Base-by-base conservation (phyloP, 2,113 vertebrate genomes). In the Festucalex cinctus region DNA sequence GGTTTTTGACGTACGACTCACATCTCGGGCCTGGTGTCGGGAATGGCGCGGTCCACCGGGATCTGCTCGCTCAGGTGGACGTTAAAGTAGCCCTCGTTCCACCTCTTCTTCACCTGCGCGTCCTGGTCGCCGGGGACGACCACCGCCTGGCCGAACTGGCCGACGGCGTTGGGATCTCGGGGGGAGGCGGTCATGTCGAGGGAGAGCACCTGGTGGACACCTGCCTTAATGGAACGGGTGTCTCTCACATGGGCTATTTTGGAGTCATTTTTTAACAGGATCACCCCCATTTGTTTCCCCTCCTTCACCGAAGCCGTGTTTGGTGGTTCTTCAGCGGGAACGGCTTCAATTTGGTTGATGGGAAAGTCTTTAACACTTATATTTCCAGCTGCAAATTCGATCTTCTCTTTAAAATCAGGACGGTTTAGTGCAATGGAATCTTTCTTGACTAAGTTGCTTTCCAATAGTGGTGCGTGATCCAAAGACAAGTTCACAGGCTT, bases 51-150 rank as follows among this genome's bases (percentile, higher is more conserved):
- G 81, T 99, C 97, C 68, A 98, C 73, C 0, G 97, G 97, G 74
- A 99, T 99, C 88, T 94, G 46, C 10, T 99, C 94, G 1, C 96
- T 99, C 79, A 98, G 92, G 85, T 94, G 96, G 80, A 98, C 97
- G 0, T 99, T 99, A 66, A 99, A 99, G 68, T 95, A 91, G 10
- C 97, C 97, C 85, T 99, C 97, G 1, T 92, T 92, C 97, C 97
- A 99, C 54, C 95, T 90, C 16, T 81, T 91, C 65, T 86, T 91
- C 49, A 93, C 92, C 70, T 95, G 92, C 13, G 81, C 74, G 51
- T 95, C 85, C 64, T 95, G 93, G 0, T 88, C 90, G 0, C 22
- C 84, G 0, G 92, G 90, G 43, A 95, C 92, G 0, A 80, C 28
- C 0, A 90, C 92, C 0, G 93, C 84, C 1, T 89, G 92, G 51